Base-by-base conservation (phyloP, 1,140 invertebrate genomes). In the Philopotamus ludificatus region DNA sequence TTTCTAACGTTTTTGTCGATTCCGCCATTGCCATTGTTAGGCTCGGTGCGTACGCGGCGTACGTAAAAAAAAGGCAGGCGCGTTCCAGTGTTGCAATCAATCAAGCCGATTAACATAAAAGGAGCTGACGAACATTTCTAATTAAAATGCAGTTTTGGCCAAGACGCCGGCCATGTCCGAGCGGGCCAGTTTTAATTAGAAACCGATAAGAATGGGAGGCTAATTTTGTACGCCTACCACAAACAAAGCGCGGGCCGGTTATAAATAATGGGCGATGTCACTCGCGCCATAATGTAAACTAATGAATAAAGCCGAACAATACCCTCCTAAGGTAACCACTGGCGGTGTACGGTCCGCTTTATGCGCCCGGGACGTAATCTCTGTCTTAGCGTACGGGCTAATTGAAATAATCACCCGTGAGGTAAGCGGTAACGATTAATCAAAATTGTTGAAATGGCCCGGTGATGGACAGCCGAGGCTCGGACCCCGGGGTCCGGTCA, bases 331-430 rank as follows among this genome's bases (percentile, higher is more conserved):
- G 22, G 28, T 34, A 34, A 34, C 4, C 4, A 12, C 12, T 34
- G 28, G 28, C 28, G 4, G 4, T 34, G 28, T 12, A 12, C 4
- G 28, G 12, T 47, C 18, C n/a, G n/a, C 12, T 12, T 34, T 34
- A 4, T 34, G 12, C 28, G 28, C 4, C 28, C 28, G 28, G 4
- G 28, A 7, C 12, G 12, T 34, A 34, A 34, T 34, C 12, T 34
- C 12, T 4, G 12, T 34, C 12, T 34, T 34, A 34, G 12, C 28
- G 12, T 22, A 7, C 20, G 26, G 61, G 41, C 49, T 65, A 65
- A 68, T 68, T 68, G 67, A 68, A 65, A 68, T 68, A 59, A 65
- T 62, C 51, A 53, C 63, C 58, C 44, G 51, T 26, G 23, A 68
- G 26, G 62, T 68, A 68, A 65, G 58, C 41, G 44, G 15, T 44